Base-by-base conservation (phyloP, 2,113 vertebrate species). In the Eublepharis macularius region DNA sequence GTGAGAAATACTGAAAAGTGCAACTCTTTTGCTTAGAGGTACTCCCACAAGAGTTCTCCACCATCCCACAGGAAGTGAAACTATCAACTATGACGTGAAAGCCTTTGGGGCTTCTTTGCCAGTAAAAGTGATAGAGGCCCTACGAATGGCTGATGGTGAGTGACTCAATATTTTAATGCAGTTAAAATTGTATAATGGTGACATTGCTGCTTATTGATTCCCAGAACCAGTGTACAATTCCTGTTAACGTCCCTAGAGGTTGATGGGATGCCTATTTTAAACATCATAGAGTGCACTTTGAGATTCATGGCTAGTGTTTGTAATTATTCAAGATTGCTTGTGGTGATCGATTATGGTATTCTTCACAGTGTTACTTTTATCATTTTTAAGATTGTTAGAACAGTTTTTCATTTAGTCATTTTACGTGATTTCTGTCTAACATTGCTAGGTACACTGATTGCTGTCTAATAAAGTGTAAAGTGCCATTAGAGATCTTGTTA, bases 81-180 rank as follows among this genome's bases (percentile, higher is more conserved):
- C 97, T 0, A 32, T 97, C 91, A 96, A 97, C 93, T 99, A 98
- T 24, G 97, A 99, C 11, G 97, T 99, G 47, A 98, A 97, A 87
- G 96, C 96, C 0, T 99, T 98, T 91, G 99, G 98, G 51, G 98
- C 98, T 0, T 97, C 98, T 82, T 96, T 99, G 21, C 98, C 98
- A 2, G 98, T 99, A 83, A 99, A 98, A 91, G 96, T 99, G 86
- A 98, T 99, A 98, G 99, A 99, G 94, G 98, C 97, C 0, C 94
- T 99, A 84, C 97, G 97, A 0, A 95, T 96, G 95, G 96, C 97
- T 70, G 96, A 98, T 26, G 97, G 99, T 99, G 94, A 89, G 93
- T 93, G 17, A 19, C 75, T 4, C n/a, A 78, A 76, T 93, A 85
- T 41, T 57, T 5, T 68, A 39, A 77, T 51, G 32, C 13, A 21